Evolutionary conservation across 2,797 vertebrate genomes (phyloP), one percentile per base, ranked within the genome.

Genomic region (Emydoidea blandingii): DNA sequence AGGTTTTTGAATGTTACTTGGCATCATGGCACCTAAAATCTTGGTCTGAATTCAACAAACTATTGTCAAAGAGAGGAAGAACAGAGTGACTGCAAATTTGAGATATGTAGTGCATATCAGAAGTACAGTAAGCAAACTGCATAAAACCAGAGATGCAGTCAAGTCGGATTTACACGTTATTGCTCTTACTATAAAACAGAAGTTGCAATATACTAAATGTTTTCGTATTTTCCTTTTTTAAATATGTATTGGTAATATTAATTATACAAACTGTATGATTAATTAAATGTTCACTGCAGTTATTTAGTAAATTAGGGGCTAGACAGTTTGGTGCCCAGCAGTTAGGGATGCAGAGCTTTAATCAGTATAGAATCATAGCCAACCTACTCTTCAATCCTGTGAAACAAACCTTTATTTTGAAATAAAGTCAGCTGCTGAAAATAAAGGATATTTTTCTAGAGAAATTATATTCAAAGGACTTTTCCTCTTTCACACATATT

Each of bases 201-300:
- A 96, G 65, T 90, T 95, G 93, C 86, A 95, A 93, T 72, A 82
- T 5, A 81, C 14, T 95, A 92, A 95, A 95, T 84, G 8, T 81
- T 94, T 85, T 93, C 84, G 27, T 57, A 90, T 87, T 72, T 53
- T 87, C 47, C 72, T 83, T 56, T 87, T 94, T 11, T 96, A 97
- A 96, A 94, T 86, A 87, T 92, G 8, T 82, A 86, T 23, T 86
- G 31, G 57, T 95, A 91, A n/a, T 92, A 44, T 57, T 95, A 95
- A 97, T 96, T 97, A 91, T 59, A 31, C 88, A 84, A 97, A 93
- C 21, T 78, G 16, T 57, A 93, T 86, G 89, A 97, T 92, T 95
- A 97, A 96, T 97, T 59, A 53, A 21, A 94, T 94, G 74, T 82
- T 65, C 86, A 44, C 6, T 94, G 23, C 56, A 97, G 97, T 96